These are phyloP conservation scores for Tychaedon coryphoeus DNA, from an alignment of 2,113 vertebrate species.

Conservation along the genomic window DNA sequence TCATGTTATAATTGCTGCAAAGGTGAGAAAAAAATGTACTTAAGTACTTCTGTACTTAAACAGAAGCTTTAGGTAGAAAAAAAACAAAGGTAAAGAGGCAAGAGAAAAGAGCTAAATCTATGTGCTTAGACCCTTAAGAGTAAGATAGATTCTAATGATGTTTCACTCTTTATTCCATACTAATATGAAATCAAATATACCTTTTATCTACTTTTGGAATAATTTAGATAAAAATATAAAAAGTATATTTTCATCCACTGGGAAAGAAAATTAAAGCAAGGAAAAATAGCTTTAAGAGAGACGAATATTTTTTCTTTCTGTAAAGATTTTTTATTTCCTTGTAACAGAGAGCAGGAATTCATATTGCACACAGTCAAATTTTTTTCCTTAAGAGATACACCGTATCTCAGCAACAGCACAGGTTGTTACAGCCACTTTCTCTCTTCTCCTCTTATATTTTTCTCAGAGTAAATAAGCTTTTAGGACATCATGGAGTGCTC, in stretches of 20 bases:
- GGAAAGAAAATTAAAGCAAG: not conserved
- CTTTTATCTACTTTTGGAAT: not conserved
- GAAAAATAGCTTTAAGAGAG: not conserved
- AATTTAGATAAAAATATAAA: not conserved
- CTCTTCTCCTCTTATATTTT: not conserved
- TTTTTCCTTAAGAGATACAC: not conserved
- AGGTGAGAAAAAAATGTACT: not conserved
- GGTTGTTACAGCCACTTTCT: not conserved
- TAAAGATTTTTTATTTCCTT: not conserved
- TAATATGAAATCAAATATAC: not conserved
- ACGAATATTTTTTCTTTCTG: not conserved
- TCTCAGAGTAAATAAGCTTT: constrained; percentile 6
- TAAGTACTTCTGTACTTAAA: not conserved
- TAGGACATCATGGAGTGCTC: not conserved
- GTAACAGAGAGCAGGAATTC: not conserved
- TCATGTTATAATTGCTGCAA: not conserved
- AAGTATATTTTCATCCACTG: not conserved
- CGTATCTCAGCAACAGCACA: constrained; percentile 21
- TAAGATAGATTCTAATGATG: not conserved
- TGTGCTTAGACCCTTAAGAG: not conserved
- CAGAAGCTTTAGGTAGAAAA: not conserved
- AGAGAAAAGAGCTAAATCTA: not conserved
- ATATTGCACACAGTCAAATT: not conserved
- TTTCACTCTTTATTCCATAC: not conserved
- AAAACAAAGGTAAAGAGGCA: not conserved